Base-by-base conservation (phyloP, 2,113 vertebrate genomes). In the Scomber colias region DNA sequence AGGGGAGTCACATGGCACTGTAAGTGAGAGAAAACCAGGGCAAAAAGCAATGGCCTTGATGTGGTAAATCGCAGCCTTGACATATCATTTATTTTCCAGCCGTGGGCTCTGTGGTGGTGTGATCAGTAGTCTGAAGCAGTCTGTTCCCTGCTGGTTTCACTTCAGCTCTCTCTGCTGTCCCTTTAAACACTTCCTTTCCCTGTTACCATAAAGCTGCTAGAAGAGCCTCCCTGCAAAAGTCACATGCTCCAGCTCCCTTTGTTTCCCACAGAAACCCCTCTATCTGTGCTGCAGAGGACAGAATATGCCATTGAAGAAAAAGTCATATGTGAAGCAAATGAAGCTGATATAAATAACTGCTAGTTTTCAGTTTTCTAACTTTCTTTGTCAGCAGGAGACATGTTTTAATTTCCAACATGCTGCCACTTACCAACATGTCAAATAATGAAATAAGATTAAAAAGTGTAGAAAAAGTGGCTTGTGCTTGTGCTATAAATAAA, bases 191-290 rank as follows among this genome's bases (percentile, higher is more conserved):
- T 80, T 80, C 82, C 79, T 84, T 46, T 67, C 75, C 24, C 46
- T 12, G 65, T 87, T 94, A 93, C 94, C 94, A 88, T 94, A 94
- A 89, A 80, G 48, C 61, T 75, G n/a, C 51, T 82, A 93, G 79
- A 86, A 92, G 82, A 79, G 77, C 71, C 72, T 77, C 89, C 82
- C 27, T 31, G 44, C 55, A 92, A 95, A 95, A 93, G 89, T 95
- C 95, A 93, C 92, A 93, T 93, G 92, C 75, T 92, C 89, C 24
- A 11, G 60, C 66, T 87, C 77, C 62, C 89, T 93, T 93, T 93
- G 91, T 93, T 86, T 85, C 69, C 69, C 60, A 80, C 66, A 76
- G 65, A 79, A 61, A 63, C 24, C 17, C 71, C 57, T 66, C 40
- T 67, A 0, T 83, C 48, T 63, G 24, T 53, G 53, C 8, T 79